Base-by-base conservation (phyloP, 2,888 invertebrate species). In the Rhagonycha lutea region DNA sequence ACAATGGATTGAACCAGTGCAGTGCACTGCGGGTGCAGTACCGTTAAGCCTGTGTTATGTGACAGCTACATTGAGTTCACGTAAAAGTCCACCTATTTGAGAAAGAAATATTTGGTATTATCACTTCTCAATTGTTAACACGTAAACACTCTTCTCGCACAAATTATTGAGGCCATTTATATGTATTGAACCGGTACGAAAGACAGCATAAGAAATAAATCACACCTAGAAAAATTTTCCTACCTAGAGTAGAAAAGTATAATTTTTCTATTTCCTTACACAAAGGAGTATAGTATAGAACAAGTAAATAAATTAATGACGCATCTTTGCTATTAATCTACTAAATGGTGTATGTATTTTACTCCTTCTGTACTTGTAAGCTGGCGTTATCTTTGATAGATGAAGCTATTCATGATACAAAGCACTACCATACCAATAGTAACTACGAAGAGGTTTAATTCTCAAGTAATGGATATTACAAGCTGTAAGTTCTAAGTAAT, bases 371-470 rank as follows among this genome's bases (percentile, higher is more conserved):
- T 73, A 70, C 68, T 73, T 76, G 75, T 75, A 78, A 74, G 78
- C 80, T 79, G 78, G 81, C 83, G 83, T 83, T 83, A 80, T 81
- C 68, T 81, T 83, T 84, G 84, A 84, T 83, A 79, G 83, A 84
- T 83, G 84, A 82, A 79, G 80, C 82, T 82, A 83, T 83, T 83
- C 83, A 80, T 75, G 70, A 77, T 80, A 82, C 80, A 80, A 80
- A 80, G 82, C 80, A 75, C 73, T 69, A 74, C 81, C 81, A 81
- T 81, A 81, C 81, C 14, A 23, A 65, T 47, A 81, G 82, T 81
- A 82, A 83, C 82, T 81, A 83, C 81, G 81, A 81, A 79, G n/a
- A n/a, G 80, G 78, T 79, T 80, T 79, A 76, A 76, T 79, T 76
- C 80, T 75, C 71, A 75, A 72, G 71, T 68, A 68, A 72, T 68